phyloP scores from a whole-genome alignment of 2,888 invertebrate species.

The Rhimphoctona megacephalus region DNA sequence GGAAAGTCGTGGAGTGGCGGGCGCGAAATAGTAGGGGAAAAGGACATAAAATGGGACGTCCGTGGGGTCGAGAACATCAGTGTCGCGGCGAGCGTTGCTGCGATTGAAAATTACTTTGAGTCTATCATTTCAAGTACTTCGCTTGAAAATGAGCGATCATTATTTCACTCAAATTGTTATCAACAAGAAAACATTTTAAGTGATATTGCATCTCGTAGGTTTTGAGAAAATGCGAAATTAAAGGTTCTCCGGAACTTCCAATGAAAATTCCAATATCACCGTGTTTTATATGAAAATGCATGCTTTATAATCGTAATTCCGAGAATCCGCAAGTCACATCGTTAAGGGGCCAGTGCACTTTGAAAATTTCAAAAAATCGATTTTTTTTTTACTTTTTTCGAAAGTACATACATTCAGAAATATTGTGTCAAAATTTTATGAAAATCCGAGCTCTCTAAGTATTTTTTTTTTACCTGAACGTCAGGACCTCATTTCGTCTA shows the following conservation, averaged over 20 bases:
- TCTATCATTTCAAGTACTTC: neutral
- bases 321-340: constrained; percentile 14
- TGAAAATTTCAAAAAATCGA: too few relatives aligned
- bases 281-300: neutral
- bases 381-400: too few relatives aligned
- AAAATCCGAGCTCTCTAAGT: too few relatives aligned
- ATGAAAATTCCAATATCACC: neutral
- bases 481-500: too few relatives aligned
- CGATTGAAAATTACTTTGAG: neutral
- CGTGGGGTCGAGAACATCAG: neutral
- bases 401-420: too few relatives aligned
- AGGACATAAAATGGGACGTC: neutral
- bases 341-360: too few relatives aligned
- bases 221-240: neutral
- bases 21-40: neutral
- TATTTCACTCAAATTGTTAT: neutral
- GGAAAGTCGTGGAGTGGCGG: neutral
- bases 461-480: too few relatives aligned
- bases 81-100: neutral
- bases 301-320: constrained; percentile 27
- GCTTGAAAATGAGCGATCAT: neutral
- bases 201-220: neutral
- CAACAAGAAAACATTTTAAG: neutral
- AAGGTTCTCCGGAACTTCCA: neutral
- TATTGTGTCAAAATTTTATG: too few relatives aligned